Evolutionary conservation across 2,113 vertebrate genomes (phyloP).

Genomic region (Ammodytes dubius): DNA sequence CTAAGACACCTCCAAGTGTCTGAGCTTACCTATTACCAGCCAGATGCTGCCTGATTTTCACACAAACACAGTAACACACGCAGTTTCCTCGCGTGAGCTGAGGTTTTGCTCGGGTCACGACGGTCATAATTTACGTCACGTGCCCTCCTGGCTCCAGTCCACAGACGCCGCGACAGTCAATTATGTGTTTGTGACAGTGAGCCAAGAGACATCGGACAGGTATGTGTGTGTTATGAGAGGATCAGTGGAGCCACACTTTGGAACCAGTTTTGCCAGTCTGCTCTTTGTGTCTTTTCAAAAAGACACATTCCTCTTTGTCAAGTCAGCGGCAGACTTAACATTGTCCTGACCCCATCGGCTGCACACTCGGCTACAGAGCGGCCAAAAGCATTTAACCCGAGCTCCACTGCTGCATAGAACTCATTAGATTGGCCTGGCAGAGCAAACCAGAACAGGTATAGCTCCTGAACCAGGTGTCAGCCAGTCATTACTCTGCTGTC

Average conservation of each 20-base stretch:
- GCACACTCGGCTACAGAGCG: slow-evolving; percentile 39
- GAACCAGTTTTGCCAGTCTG: slow-evolving; percentile 56
- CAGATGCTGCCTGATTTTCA: slow-evolving; percentile 16
- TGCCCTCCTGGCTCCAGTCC: not conserved
- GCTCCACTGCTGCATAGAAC: slow-evolving; percentile 53
- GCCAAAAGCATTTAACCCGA: slow-evolving; percentile 76
- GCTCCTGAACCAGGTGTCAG: slow-evolving; percentile 72
- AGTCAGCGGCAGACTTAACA: slow-evolving; percentile 17
- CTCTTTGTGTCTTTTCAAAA: slow-evolving; percentile 46
- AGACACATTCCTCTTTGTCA: slow-evolving; percentile 49
- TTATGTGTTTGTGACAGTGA: slow-evolving; percentile 42
- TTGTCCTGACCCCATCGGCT: slow-evolving; percentile 45
- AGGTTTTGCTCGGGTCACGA: slow-evolving; percentile 26
- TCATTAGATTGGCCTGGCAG: slow-evolving; percentile 60
- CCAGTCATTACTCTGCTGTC: slow-evolving; percentile 65
- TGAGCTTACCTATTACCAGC: slow-evolving; percentile 52
- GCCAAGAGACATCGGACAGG: not conserved
- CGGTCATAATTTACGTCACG: slow-evolving; percentile 30
- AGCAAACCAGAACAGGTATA: slow-evolving; percentile 53
- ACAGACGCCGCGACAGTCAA: slow-evolving; percentile 32
- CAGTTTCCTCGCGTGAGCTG: not conserved
- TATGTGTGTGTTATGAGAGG: slow-evolving; percentile 8
- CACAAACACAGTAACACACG: not conserved
- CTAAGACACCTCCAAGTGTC: slow-evolving; percentile 24
- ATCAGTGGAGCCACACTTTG: slow-evolving; percentile 30